phyloP scores from a whole-genome alignment of 1,140 invertebrate species.

The Aphelenchoides besseyi region DNA sequence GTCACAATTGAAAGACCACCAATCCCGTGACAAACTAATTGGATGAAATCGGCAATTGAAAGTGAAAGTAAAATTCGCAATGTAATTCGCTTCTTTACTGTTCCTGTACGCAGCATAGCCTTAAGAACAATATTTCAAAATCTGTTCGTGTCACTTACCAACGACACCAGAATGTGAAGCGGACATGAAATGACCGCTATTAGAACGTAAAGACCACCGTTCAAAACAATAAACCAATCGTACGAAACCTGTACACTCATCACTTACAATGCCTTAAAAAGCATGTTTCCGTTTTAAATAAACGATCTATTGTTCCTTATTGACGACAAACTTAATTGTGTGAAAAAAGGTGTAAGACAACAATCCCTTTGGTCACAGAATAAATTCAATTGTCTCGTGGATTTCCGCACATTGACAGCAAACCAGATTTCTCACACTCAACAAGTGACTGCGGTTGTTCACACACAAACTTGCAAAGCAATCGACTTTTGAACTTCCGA shows the following conservation, averaged over 20 bases:
- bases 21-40: neutral
- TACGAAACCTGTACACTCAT: neutral
- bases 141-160: too few relatives aligned
- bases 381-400: neutral
- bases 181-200: neutral
- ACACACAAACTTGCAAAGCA: too few relatives aligned
- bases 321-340: too few relatives aligned
- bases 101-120: neutral
- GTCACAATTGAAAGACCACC: neutral
- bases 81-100: conserved; percentile 10
- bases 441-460: too few relatives aligned
- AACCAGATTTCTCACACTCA: too few relatives aligned
- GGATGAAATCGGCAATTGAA: neutral
- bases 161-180: conserved; percentile 1
- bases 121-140: neutral
- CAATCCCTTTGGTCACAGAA: neutral
- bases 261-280: too few relatives aligned
- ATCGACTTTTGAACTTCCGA: too few relatives aligned
- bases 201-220: conserved; percentile 6
- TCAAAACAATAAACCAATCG: conserved; percentile 5
- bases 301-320: too few relatives aligned
- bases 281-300: too few relatives aligned
- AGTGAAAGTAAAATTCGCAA: conserved; percentile 1
- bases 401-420: too few relatives aligned
- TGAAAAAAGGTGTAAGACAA: too few relatives aligned